Conservation (phyloP, 1,140 invertebrate genomes). For the Pseudobourletiella spinata region DNA sequence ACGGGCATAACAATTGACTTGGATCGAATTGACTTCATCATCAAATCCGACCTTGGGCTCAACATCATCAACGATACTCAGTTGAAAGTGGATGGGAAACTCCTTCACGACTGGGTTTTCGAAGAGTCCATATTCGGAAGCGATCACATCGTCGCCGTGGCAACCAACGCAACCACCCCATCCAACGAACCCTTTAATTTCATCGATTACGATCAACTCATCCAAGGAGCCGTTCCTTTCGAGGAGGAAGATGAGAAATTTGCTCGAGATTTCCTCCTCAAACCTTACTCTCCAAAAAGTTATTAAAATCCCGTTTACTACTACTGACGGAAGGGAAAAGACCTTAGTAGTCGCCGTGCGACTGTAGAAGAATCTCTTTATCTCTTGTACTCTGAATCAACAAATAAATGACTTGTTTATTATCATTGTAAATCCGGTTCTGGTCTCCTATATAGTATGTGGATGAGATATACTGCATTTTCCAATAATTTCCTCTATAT, state of each 20-base stretch:
- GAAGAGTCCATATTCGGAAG: constrained; percentile 76
- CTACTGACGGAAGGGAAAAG: too few relatives aligned
- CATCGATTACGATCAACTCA: background rate
- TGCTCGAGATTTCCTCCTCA: background rate
- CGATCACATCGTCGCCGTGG: constrained; percentile 71
- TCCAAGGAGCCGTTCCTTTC: background rate
- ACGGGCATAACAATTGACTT: constrained; percentile 72
- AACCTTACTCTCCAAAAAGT: background rate
- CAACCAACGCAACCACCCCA: constrained; percentile 37
- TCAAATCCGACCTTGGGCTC: constrained; percentile 43
- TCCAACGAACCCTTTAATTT: background rate
- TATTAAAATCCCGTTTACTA: background rate
- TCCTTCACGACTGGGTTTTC: constrained; percentile 63
- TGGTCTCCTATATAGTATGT: too few relatives aligned
- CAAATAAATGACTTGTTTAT: background rate
- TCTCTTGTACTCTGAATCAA: background rate
- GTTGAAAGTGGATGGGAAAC: constrained; percentile 52
- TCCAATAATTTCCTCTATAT: background rate
- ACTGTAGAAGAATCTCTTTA: too few relatives aligned
- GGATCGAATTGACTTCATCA: constrained; percentile 61
- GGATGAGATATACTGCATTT: too few relatives aligned
- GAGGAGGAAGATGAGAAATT: background rate
- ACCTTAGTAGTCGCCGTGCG: too few relatives aligned
- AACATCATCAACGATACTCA: constrained; percentile 54
- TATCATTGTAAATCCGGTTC: too few relatives aligned